A percentile compares a stretch with the other conserved stretches of the same genome.
Evolutionary conservation across 2,113 vertebrate genomes (phyloP).

Genomic region (Collichthys lucidus): DNA sequence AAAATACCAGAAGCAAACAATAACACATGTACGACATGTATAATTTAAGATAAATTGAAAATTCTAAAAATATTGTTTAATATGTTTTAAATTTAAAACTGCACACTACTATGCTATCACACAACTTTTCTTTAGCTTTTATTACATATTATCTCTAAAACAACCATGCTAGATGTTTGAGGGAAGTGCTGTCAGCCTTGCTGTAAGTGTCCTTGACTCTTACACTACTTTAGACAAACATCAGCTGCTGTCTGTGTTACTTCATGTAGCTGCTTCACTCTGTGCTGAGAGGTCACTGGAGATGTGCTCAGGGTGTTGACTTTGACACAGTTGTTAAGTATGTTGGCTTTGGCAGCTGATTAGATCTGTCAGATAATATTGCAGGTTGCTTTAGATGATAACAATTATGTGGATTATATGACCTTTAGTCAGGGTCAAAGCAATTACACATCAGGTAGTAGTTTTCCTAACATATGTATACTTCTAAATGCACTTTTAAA

Average conservation of each 20-base stretch:
- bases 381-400: not conserved
- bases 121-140: not conserved
- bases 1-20: not conserved
- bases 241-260: not conserved
- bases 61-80: not conserved
- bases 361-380: slow-evolving; percentile 33
- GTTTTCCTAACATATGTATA: not conserved
- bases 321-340: not conserved
- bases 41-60: not conserved
- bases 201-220: slow-evolving; percentile 12
- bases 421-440: slow-evolving; percentile 3
- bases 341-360: slow-evolving; percentile 58
- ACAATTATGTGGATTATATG: rapidly evolving
- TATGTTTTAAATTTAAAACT: not conserved
- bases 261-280: not conserved
- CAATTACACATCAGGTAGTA: not conserved
- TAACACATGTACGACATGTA: not conserved
- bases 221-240: not conserved
- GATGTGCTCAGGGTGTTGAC: not conserved
- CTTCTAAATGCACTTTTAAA: not conserved
- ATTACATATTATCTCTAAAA: not conserved
- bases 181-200: not conserved
- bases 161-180: not conserved
- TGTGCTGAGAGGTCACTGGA: not conserved
- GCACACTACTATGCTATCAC: not conserved